Conservation (phyloP, 1,140 invertebrate species). For the Aphis gossypii region DNA sequence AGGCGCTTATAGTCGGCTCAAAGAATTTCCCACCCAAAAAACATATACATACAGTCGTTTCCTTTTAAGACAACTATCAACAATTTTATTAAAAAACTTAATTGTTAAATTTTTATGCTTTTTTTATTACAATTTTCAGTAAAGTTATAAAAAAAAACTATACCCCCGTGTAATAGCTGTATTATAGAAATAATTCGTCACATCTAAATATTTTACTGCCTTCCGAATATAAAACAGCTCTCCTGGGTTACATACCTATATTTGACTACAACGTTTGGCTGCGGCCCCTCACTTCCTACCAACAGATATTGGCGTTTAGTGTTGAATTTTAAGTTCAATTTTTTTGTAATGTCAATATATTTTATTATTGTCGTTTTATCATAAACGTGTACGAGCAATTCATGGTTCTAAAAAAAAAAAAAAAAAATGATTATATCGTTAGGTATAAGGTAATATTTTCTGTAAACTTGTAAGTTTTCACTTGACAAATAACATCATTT, state of each 20-base stretch:
- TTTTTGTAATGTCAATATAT: not conserved
- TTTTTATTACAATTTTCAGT: too few relatives aligned
- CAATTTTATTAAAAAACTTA: too few relatives aligned
- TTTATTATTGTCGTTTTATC: not conserved
- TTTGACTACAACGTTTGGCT: not conserved
- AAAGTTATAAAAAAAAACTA: too few relatives aligned
- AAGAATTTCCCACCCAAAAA: too few relatives aligned
- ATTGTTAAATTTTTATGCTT: too few relatives aligned
- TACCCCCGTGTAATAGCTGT: too few relatives aligned
- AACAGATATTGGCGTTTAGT: not conserved
- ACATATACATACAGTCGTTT: too few relatives aligned
- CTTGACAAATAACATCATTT: not conserved
- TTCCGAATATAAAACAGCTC: not conserved
- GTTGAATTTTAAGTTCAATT: not conserved
- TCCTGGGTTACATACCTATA: not conserved
- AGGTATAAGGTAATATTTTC: not conserved
- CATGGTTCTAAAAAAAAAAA: not conserved
- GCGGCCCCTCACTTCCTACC: too few relatives aligned
- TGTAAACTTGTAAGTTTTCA: not conserved
- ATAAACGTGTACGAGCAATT: not conserved
- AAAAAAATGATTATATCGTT: not conserved
- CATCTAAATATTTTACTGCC: not conserved
- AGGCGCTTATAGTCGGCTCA: too few relatives aligned
- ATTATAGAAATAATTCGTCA: not conserved
- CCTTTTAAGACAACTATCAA: too few relatives aligned